Evolutionary conservation across 2,113 vertebrate genomes (phyloP).

Genomic region (Tympanuchus pallidicinctus): DNA sequence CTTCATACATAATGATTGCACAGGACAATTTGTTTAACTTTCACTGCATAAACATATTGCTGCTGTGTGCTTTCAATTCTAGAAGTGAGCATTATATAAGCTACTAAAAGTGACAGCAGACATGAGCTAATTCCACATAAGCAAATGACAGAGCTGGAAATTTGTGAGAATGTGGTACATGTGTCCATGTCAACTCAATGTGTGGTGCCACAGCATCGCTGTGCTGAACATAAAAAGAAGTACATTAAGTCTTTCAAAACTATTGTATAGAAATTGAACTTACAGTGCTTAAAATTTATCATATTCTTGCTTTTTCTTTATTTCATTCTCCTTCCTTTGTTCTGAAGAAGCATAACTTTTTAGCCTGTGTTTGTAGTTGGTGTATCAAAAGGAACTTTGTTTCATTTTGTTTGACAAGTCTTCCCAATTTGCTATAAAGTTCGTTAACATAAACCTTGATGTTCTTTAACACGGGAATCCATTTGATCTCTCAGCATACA

Average conservation of each 20-base stretch:
- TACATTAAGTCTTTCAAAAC: not conserved
- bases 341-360: not conserved
- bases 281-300: not conserved
- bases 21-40: not conserved
- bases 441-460: not conserved
- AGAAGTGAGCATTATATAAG: not conserved
- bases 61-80: not conserved
- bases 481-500: not conserved
- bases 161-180: not conserved
- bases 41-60: not conserved
- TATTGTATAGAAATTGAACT: not conserved
- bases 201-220: not conserved
- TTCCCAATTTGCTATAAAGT: not conserved
- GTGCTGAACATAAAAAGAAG: not conserved
- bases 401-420: not conserved
- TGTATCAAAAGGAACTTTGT: not conserved
- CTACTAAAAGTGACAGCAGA: not conserved
- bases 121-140: accelerated
- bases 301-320: not conserved
- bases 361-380: not conserved
- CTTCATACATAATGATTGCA: not conserved
- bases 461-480: not conserved
- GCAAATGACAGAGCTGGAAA: not conserved
- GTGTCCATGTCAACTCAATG: accelerated
- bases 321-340: not conserved